Evolutionary conservation across 2,797 vertebrate species (phyloP).

Genomic region (Sphaeramia orbicularis): DNA sequence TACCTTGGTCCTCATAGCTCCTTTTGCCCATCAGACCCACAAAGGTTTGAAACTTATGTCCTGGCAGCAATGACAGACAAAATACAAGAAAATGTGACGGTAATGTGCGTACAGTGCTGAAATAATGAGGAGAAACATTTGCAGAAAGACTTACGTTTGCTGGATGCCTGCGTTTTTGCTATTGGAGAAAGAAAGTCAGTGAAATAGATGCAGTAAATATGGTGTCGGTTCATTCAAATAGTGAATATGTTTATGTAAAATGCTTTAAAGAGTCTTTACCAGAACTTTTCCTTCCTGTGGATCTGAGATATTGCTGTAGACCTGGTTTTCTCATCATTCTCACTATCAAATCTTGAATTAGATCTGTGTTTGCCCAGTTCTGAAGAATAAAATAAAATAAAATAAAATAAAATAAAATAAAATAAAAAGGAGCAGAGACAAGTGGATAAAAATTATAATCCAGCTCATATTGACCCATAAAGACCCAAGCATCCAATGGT

Average conservation of each 20-base stretch:
- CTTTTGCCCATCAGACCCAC: constrained; percentile 81
- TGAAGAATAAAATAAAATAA: constrained; percentile 19
- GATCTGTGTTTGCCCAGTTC: constrained; percentile 80
- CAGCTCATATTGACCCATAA: too few species aligned
- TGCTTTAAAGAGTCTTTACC: constrained; percentile 73
- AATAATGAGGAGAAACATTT: too few species aligned
- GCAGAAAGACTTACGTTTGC: constrained; percentile 67
- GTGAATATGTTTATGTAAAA: accelerated
- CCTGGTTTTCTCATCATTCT: constrained; percentile 88
- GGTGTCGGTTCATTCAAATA: neutral
- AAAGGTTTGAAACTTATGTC: constrained; percentile 74
- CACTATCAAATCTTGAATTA: constrained; percentile 84
- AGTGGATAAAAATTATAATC: too few species aligned
- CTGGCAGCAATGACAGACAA: constrained; percentile 36
- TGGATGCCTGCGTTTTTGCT: constrained; percentile 67
- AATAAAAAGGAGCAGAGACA: neutral
- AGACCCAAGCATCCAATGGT: too few species aligned
- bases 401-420: too few species aligned
- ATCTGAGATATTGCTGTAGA: constrained; percentile 84
- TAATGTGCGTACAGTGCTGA: too few species aligned
- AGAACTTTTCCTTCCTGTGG: constrained; percentile 87
- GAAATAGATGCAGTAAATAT: neutral
- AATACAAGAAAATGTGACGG: too few species aligned
- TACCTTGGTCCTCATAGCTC: constrained; percentile 50
- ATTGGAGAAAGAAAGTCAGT: constrained; percentile 9